These are phyloP conservation scores for Anomalospiza imberbis DNA, from an alignment of 2,797 vertebrate species.

Conservation along the genomic window DNA sequence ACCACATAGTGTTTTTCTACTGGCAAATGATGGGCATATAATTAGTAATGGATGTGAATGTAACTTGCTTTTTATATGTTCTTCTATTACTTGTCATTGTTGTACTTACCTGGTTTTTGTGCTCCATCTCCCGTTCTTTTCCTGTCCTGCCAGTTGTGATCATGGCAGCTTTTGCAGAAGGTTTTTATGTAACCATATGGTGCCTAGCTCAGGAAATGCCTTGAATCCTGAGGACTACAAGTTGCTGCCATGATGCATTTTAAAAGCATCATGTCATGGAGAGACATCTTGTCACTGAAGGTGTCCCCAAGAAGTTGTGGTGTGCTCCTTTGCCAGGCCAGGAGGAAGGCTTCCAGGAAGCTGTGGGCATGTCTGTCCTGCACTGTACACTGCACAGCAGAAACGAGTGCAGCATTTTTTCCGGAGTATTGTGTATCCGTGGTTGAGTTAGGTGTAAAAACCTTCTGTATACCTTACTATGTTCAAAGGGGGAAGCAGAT, in stretches of 20 bases:
- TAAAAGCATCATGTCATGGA: neutral
- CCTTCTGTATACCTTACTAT: neutral
- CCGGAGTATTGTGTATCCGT: neutral
- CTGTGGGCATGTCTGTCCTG: neutral
- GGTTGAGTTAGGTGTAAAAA: neutral
- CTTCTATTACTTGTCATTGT: neutral
- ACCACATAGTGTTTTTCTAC: neutral
- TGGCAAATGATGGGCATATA: neutral
- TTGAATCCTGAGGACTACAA: neutral
- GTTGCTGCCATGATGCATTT: neutral
- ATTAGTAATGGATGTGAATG: neutral
- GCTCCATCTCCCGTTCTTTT: neutral
- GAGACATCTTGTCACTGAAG: neutral
- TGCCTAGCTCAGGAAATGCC: neutral
- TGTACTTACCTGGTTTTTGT: neutral
- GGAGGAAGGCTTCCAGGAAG: neutral
- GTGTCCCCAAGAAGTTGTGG: neutral
- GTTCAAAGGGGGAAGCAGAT: neutral
- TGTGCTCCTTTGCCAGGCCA: neutral
- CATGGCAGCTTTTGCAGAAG: neutral
- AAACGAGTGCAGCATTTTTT: accelerated
- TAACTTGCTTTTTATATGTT: neutral
- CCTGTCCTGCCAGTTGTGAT: neutral
- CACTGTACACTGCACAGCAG: neutral
- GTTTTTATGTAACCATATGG: neutral